These are phyloP conservation scores for Polyommatus iphigenia DNA, from an alignment of 2,888 invertebrate genomes.

Conservation along the genomic window DNA sequence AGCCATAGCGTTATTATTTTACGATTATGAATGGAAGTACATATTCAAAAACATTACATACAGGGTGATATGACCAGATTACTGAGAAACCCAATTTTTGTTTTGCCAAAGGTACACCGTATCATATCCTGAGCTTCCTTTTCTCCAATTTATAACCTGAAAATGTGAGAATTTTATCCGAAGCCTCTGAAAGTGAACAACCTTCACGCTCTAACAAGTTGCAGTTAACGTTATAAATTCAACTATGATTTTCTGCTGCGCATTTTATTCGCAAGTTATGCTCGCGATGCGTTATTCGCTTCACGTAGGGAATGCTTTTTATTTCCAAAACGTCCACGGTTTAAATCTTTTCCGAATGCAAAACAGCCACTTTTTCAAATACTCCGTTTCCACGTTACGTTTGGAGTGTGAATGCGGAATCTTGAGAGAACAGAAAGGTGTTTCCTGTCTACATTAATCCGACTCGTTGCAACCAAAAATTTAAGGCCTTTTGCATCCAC, in stretches of 20 bases:
- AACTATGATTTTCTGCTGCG: constrained; percentile 15
- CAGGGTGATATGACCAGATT: too few relatives aligned
- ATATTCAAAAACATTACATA: too few relatives aligned
- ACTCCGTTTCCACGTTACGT: not conserved
- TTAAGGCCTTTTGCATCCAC: too few relatives aligned
- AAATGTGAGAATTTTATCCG: not conserved
- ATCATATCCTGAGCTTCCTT: too few relatives aligned
- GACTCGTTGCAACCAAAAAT: too few relatives aligned
- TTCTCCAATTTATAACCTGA: not conserved
- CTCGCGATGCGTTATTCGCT: constrained; percentile 21
- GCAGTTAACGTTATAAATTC: constrained; percentile 8
- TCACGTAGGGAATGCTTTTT: constrained; percentile 17
- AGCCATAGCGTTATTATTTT: too few relatives aligned
- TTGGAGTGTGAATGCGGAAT: not conserved
- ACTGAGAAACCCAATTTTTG: too few relatives aligned
- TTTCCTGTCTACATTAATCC: too few relatives aligned
- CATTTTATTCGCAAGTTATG: constrained; percentile 8
- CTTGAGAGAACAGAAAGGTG: not conserved
- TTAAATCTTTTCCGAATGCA: not conserved
- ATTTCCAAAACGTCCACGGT: not conserved
- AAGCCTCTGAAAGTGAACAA: not conserved
- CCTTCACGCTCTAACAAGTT: constrained; percentile 5
- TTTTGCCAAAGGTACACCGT: too few relatives aligned
- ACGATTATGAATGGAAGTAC: too few relatives aligned
- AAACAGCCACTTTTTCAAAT: constrained; percentile 17